phyloP scores from a whole-genome alignment of 1,140 invertebrate genomes.

The Solen grandis region DNA sequence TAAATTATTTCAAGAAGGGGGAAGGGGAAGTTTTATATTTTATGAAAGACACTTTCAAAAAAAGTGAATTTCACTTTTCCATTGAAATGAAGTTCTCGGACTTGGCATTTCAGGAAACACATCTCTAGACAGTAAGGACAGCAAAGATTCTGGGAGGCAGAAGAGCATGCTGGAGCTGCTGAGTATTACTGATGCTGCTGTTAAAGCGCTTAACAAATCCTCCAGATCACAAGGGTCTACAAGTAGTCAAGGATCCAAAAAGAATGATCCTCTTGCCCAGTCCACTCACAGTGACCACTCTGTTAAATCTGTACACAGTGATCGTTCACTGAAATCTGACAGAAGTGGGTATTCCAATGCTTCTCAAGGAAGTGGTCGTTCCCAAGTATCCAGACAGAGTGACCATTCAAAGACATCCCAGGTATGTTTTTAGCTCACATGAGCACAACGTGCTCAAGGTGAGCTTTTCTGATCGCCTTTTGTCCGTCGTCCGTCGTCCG shows the following conservation, averaged over 20 bases:
- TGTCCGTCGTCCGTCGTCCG: too few species aligned
- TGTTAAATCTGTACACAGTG: neutral
- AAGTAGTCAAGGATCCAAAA: constrained; percentile 4
- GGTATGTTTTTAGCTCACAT: too few species aligned
- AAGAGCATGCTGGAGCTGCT: constrained; percentile 47
- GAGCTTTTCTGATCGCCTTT: too few species aligned
- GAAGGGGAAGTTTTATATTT: too few species aligned
- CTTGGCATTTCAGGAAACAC: constrained; percentile 39
- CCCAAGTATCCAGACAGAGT: neutral
- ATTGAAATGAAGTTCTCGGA: too few species aligned
- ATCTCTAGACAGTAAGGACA: constrained; percentile 29
- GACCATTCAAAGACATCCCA: neutral
- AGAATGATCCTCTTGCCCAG: neutral
- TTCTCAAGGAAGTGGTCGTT: constrained; percentile 22
- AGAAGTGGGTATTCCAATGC: neutral
- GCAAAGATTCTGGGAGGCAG: constrained; percentile 16
- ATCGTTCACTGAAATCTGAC: neutral
- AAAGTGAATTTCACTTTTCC: too few species aligned
- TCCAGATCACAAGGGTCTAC: constrained; percentile 35
- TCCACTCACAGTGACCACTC: neutral
- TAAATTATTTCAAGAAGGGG: too few species aligned
- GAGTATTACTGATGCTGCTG: constrained; percentile 51
- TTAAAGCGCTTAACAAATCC: constrained; percentile 50
- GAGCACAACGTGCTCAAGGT: too few species aligned
- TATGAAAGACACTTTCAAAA: too few species aligned